phyloP scores from a whole-genome alignment of 1,140 invertebrate species.

The Reticulitermes speratus region DNA sequence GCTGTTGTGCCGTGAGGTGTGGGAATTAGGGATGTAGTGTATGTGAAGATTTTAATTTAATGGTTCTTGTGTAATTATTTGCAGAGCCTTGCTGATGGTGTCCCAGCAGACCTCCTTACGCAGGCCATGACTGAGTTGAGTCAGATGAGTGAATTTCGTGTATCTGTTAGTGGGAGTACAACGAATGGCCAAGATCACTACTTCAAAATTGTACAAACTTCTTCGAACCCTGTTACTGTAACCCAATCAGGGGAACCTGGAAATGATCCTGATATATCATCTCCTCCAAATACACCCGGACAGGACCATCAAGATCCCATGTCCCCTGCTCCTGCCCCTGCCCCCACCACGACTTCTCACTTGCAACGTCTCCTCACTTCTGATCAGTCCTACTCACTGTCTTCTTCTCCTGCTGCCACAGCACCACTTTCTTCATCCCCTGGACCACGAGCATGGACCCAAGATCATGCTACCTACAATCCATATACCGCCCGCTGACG shows the following conservation, averaged over 20 bases:
- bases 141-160: constrained; percentile 30
- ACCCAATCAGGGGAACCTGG: background rate
- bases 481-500: constrained; percentile 36
- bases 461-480: constrained; percentile 30
- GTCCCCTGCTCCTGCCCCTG: constrained; percentile 25
- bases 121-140: constrained; percentile 35
- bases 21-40: no score
- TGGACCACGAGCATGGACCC: constrained; percentile 21
- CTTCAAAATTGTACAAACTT: constrained; percentile 33
- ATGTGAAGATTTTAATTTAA: no score
- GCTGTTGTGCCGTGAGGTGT: no score
- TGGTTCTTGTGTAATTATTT: background rate
- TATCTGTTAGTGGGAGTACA: constrained; percentile 19
- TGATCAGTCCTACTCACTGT: constrained; percentile 27
- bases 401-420: constrained; percentile 27
- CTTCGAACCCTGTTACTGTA: constrained; percentile 29
- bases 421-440: constrained; percentile 2
- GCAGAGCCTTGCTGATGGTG: constrained; percentile 29
- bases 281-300: background rate
- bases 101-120: constrained; percentile 31
- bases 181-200: constrained; percentile 29
- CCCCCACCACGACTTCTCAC: background rate
- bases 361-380: constrained; percentile 10
- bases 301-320: background rate
- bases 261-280: background rate